Evolutionary conservation across 2,888 invertebrate species (phyloP), one percentile per base, ranked within the genome.

Genomic region (Xanthostigma xanthostigma): DNA sequence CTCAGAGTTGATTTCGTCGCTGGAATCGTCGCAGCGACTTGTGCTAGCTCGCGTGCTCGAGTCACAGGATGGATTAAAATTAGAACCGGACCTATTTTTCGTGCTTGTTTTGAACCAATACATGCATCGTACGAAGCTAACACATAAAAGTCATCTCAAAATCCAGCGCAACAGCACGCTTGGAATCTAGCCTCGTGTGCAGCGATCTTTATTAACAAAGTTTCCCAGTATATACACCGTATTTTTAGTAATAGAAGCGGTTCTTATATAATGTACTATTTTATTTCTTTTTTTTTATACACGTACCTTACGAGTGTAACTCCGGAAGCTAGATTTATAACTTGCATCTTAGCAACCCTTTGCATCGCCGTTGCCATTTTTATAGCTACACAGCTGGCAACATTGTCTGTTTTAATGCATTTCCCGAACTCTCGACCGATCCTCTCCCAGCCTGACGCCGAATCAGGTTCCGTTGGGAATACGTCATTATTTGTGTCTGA

Each of bases 321-420:
- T 50, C 81, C 81, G 42, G 75, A 73, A 53, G 74, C 50, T 46
- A 81, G 57, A 51, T 75, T 69, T 51, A 81, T 67, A 57, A 72
- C 70, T 55, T 68, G 68, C 55, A 74, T 72, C 52, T 73, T 70
- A 41, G 75, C 67, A 1, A 75, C 75, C 48, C 74, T 70, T 55
- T 75, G 70, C 48, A 80, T 56, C 44, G 71, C 69, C 43, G 70
- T 70, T 52, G 74, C 69, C 36, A 76, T 70, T 63, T 76, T 77
- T 44, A 78, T 70, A 39, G 76, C 73, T 49, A 76, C 60, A 63
- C 79, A 79, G 50, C 72, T 71, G 54, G 72, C 59, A 54, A 73
- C 58, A 49, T 72, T 70, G 45, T 71, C 68, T 8, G 34, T 11
- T 6, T 36, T 27, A 43, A 67, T 58, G 55, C 69, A 69, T 56